These are phyloP conservation scores for Dromius quadrimaculatus DNA, from an alignment of 2,888 invertebrate species.

Conservation along the genomic window DNA sequence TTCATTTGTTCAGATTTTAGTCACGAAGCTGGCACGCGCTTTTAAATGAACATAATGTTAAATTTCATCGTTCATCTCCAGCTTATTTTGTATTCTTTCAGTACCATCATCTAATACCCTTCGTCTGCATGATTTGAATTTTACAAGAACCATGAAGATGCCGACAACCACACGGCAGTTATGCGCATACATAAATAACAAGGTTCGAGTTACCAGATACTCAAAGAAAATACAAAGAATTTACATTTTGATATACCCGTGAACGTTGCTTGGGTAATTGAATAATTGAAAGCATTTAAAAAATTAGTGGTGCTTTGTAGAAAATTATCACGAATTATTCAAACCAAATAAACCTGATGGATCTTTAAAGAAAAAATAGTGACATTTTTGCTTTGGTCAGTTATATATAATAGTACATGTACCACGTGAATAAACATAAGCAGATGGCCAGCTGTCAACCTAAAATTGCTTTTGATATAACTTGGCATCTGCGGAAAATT, in stretches of 20 bases:
- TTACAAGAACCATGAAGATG: background rate
- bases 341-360: too few relatives aligned
- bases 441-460: too few relatives aligned
- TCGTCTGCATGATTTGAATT: background rate
- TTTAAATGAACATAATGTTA: background rate
- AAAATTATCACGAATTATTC: too few relatives aligned
- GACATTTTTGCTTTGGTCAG: too few relatives aligned
- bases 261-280: background rate
- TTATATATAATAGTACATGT: too few relatives aligned
- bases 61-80: background rate
- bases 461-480: too few relatives aligned
- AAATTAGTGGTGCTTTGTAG: too few relatives aligned
- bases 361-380: too few relatives aligned
- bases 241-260: background rate
- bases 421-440: too few relatives aligned
- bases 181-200: background rate
- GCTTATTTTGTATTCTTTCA: background rate
- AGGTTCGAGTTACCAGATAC: background rate
- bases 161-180: background rate
- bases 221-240: background rate
- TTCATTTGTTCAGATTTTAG: slow-evolving; percentile 5
- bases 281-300: too few relatives aligned
- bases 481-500: too few relatives aligned
- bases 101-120: background rate
- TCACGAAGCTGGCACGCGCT: slow-evolving; percentile 1